Conservation (phyloP, 1,140 invertebrate genomes). For the Temnothorax nylanderi region DNA sequence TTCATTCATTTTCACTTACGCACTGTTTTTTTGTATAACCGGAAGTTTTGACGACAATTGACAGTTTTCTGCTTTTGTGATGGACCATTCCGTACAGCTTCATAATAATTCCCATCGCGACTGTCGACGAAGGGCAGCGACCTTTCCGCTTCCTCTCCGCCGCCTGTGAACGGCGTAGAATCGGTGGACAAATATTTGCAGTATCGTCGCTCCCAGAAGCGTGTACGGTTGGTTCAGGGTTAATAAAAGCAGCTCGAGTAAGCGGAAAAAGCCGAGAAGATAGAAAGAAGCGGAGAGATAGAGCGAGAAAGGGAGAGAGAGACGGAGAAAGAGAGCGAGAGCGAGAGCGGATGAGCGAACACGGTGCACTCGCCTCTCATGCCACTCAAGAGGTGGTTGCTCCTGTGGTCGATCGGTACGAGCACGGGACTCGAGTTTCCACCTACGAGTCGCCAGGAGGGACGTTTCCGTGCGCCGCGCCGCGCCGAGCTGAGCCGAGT, state of each 20-base stretch:
- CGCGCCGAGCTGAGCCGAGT: constrained; percentile 3
- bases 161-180: constrained; percentile 39
- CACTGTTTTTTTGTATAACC: background rate
- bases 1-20: background rate
- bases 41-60: background rate
- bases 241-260: constrained; percentile 66
- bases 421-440: constrained; percentile 66
- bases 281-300: constrained; percentile 5
- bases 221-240: constrained; percentile 55
- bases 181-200: constrained; percentile 72
- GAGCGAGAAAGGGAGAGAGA: background rate
- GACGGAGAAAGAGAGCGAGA: constrained; percentile 30
- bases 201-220: constrained; percentile 63
- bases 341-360: constrained; percentile 25
- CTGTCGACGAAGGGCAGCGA: constrained; percentile 62
- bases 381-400: constrained; percentile 71
- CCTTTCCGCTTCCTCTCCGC: constrained; percentile 39
- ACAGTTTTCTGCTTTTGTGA: background rate
- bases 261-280: constrained; percentile 39
- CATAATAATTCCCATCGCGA: constrained; percentile 26
- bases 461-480: constrained; percentile 61
- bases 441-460: constrained; percentile 71
- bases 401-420: constrained; percentile 65
- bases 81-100: background rate
- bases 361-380: constrained; percentile 42